These are phyloP conservation scores for Neodon shergylaensis DNA, from an alignment of 2,113 vertebrate genomes.

Conservation along the genomic window DNA sequence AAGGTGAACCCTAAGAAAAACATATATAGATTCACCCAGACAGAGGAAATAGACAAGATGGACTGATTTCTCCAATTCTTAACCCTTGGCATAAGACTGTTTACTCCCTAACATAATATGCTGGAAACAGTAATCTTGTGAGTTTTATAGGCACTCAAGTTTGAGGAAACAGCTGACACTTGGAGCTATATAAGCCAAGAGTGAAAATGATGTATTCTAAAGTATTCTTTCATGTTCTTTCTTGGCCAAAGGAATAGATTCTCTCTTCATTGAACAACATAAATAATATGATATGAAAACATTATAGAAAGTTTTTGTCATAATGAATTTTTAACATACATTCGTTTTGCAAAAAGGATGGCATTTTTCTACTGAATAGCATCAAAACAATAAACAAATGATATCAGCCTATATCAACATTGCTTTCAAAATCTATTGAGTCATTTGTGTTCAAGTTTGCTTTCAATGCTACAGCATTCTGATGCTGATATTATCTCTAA, in stretches of 20 bases:
- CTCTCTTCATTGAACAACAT: background rate
- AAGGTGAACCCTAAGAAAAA: too few species aligned
- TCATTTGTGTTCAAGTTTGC: background rate
- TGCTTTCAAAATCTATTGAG: background rate
- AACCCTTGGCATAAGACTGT: background rate
- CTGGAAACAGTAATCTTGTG: background rate
- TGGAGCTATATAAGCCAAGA: background rate
- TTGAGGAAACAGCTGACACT: background rate
- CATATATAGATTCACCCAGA: too few species aligned
- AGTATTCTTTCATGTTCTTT: background rate
- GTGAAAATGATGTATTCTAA: background rate
- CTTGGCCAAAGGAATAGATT: background rate
- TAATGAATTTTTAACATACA: background rate
- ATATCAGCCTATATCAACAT: background rate
- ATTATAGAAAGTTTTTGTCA: background rate
- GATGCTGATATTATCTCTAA: background rate
- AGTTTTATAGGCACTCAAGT: background rate
- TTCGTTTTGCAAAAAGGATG: background rate
- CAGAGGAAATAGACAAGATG: too few species aligned
- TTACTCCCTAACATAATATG: background rate
- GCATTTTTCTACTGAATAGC: background rate
- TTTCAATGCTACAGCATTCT: background rate
- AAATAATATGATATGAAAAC: background rate
- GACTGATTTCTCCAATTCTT: background rate
- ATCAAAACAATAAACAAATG: background rate